These are phyloP conservation scores for Pycnonotus jocosus DNA, from an alignment of 2,113 vertebrate genomes.

Conservation along the genomic window DNA sequence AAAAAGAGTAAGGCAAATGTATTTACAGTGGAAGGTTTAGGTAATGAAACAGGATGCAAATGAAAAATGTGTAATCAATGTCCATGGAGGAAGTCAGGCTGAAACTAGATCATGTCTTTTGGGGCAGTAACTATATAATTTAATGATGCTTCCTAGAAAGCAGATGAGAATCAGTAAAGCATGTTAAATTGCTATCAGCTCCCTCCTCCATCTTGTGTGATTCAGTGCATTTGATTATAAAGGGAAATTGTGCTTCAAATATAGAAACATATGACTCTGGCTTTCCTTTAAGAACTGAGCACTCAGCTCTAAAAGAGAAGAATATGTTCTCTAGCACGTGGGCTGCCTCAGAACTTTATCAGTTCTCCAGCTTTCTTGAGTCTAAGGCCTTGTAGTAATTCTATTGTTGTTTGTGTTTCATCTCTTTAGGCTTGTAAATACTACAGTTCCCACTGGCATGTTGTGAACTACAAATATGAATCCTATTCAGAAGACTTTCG, in stretches of 20 bases:
- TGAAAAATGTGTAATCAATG: background rate
- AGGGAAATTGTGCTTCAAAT: background rate
- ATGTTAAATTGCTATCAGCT: background rate
- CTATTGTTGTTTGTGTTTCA: background rate
- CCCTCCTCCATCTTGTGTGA: background rate
- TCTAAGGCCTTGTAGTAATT: background rate
- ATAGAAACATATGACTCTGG: background rate
- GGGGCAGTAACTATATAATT: background rate
- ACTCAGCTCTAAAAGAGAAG: background rate
- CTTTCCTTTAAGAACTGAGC: background rate
- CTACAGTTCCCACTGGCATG: constrained; percentile 90
- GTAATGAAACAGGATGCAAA: background rate
- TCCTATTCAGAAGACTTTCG: constrained; percentile 92
- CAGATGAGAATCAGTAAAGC: background rate
- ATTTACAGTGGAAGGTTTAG: background rate
- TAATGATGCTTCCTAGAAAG: background rate
- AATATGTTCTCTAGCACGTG: background rate
- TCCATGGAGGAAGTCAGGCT: background rate
- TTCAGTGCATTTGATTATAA: background rate
- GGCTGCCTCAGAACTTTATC: background rate
- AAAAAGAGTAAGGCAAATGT: background rate
- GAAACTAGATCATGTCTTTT: background rate
- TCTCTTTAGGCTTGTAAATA: constrained; percentile 88
- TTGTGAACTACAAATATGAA: constrained; percentile 92
- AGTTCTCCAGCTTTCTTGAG: background rate